Evolutionary conservation across 2,797 vertebrate genomes (phyloP).

Genomic region (Psittacula derbiana): DNA sequence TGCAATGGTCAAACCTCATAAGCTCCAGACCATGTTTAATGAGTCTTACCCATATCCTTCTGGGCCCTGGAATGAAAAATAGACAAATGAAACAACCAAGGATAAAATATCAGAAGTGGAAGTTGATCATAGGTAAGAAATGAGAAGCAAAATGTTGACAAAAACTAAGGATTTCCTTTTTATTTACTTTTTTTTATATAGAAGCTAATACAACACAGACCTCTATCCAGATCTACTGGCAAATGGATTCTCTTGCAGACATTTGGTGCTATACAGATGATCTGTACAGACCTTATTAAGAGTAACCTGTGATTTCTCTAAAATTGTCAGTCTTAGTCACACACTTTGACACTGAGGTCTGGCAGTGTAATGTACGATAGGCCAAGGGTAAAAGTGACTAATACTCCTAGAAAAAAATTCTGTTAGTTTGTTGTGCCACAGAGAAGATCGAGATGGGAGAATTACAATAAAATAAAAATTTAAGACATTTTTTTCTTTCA

Average conservation of each 20-base stretch:
- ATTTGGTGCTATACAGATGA: background rate
- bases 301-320: background rate
- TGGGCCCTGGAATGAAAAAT: background rate
- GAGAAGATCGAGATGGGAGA: background rate
- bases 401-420: background rate
- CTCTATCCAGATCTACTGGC: background rate
- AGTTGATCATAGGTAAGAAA: background rate
- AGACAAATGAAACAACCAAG: background rate
- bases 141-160: background rate
- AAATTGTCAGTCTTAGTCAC: background rate
- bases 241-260: background rate
- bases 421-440: background rate
- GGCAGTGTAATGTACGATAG: background rate
- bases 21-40: background rate
- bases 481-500: background rate
- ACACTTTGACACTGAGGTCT: background rate
- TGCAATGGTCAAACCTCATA: background rate
- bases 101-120: background rate
- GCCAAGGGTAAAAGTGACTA: background rate
- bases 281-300: background rate
- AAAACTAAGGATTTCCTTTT: background rate
- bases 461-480: background rate
- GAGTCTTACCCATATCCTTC: background rate
- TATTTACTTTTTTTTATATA: background rate
- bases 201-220: background rate